Conservation (phyloP, 2,888 invertebrate genomes). For the Phaonia tiefii region DNA sequence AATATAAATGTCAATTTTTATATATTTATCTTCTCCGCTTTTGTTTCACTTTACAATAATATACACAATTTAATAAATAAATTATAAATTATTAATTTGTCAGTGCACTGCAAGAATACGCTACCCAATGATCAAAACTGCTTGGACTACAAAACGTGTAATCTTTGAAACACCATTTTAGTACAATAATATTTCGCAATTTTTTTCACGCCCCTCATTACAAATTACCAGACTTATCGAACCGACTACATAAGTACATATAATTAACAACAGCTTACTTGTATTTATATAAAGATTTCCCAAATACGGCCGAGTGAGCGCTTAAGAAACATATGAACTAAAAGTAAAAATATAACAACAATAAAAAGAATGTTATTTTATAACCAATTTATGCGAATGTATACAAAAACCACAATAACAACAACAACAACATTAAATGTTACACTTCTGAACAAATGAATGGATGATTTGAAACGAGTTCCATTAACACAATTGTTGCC, state of each 20-base stretch:
- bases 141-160: too few relatives aligned
- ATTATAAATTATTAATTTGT: too few relatives aligned
- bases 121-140: too few relatives aligned
- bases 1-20: too few relatives aligned
- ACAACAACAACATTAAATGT: too few relatives aligned
- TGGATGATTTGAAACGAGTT: constrained; percentile 19
- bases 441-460: constrained; percentile 9
- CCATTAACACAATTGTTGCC: not conserved
- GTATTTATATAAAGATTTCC: constrained; percentile 55
- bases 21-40: too few relatives aligned
- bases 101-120: too few relatives aligned
- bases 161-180: too few relatives aligned
- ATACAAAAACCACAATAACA: not conserved
- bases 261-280: constrained; percentile 48
- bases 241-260: constrained; percentile 9
- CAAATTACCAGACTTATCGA: constrained; percentile 25
- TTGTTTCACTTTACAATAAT: too few relatives aligned
- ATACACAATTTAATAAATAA: too few relatives aligned
- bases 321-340: constrained; percentile 49
- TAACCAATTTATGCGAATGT: not conserved
- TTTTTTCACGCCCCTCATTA: too few relatives aligned
- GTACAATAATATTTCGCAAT: too few relatives aligned
- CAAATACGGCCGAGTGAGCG: constrained; percentile 31
- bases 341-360: constrained; percentile 36
- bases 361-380: constrained; percentile 4